A percentile compares a stretch with the other conserved stretches of the same genome.
phyloP scores from a whole-genome alignment of 2,113 vertebrate species.

The Corythoichthys haematopterus region DNA sequence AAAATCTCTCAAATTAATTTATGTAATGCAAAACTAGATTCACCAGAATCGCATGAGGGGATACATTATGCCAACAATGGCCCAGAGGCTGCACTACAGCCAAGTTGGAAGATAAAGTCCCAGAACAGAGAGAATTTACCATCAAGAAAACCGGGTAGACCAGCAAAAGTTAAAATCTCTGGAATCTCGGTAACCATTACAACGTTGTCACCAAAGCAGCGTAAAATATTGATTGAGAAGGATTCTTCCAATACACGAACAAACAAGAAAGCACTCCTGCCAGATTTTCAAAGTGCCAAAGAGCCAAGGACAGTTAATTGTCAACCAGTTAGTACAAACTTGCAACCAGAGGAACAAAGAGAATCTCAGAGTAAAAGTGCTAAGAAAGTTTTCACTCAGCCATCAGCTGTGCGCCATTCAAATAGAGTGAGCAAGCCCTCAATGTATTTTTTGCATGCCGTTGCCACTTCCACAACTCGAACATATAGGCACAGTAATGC shows the following conservation, averaged over 20 bases:
- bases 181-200: constrained; percentile 89
- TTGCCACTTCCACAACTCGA: constrained; percentile 78
- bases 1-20: constrained; percentile 44
- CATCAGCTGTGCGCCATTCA: constrained; percentile 77
- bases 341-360: constrained; percentile 15
- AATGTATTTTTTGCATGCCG: constrained; percentile 81
- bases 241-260: constrained; percentile 34
- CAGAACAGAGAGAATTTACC: constrained; percentile 70
- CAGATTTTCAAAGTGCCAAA: constrained; percentile 54
- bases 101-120: constrained; percentile 73
- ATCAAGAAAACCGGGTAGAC: constrained; percentile 84
- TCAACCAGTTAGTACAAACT: constrained; percentile 23
- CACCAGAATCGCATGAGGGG: constrained; percentile 52
- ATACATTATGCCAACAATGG: constrained; percentile 74
- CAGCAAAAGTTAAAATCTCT: constrained; percentile 91
- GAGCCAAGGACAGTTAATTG: constrained; percentile 52
- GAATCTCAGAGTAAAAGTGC: constrained; percentile 23
- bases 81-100: constrained; percentile 69
- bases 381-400: constrained; percentile 24
- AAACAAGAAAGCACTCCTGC: constrained; percentile 34
- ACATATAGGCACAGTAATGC: constrained; percentile 81
- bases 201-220: constrained; percentile 82
- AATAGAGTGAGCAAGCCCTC: constrained; percentile 81
- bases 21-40: constrained; percentile 34
- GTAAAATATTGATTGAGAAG: constrained; percentile 82